phyloP scores from a whole-genome alignment of 2,797 vertebrate species.

The Sylvilagus floridanus region DNA sequence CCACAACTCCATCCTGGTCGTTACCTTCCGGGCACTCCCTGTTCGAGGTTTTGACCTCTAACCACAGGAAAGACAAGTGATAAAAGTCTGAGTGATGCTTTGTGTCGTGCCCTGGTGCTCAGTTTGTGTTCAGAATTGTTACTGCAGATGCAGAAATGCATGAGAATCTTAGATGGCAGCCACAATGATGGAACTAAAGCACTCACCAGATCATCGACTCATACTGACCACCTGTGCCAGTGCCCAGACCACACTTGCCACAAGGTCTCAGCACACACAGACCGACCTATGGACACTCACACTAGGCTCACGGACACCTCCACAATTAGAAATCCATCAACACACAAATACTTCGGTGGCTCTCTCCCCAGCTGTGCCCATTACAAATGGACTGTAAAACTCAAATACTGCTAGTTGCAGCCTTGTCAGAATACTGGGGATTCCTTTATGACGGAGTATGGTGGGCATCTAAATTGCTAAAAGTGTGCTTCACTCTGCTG shows the following conservation, averaged over 20 bases:
- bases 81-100: not conserved
- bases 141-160: not conserved
- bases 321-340: not conserved
- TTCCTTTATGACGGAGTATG: slow-evolving; percentile 12
- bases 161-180: not conserved
- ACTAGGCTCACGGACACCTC: not conserved
- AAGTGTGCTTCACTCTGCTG: not conserved
- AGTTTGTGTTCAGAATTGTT: slow-evolving; percentile 38
- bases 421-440: not conserved
- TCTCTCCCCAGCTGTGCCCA: not conserved
- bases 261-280: not conserved
- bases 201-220: not conserved
- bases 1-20: not conserved
- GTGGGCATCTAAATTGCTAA: slow-evolving; percentile 23
- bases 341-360: not conserved
- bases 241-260: not conserved
- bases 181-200: slow-evolving; percentile 39
- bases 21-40: not conserved
- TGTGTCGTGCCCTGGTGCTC: not conserved
- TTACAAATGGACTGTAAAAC: slow-evolving; percentile 1
- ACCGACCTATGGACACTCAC: not conserved
- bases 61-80: not conserved
- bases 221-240: not conserved
- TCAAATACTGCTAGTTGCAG: not conserved
- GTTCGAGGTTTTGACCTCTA: not conserved